Conservation (phyloP, 1,140 invertebrate species). For the Drosophila willistoni region DNA sequence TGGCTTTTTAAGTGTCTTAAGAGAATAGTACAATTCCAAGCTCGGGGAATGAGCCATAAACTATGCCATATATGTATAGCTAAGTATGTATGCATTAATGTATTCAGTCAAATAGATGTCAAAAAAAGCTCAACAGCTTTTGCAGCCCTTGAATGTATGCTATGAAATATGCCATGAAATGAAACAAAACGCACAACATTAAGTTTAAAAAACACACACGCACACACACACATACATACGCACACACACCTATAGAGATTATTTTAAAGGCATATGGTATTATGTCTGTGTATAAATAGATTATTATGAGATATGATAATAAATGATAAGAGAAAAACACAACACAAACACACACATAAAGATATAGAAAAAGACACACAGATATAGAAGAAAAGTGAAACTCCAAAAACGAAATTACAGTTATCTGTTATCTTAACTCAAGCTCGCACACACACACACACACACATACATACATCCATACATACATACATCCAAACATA, state of each 20-base stretch:
- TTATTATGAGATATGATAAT: slow-evolving; percentile 60
- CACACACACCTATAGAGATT: slow-evolving; percentile 47
- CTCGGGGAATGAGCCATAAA: too few species aligned
- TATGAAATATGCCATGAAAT: slow-evolving; percentile 34
- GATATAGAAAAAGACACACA: slow-evolving; percentile 58
- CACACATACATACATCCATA: slow-evolving; percentile 45
- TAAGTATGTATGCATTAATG: too few species aligned
- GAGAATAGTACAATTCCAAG: too few species aligned
- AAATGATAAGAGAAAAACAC: slow-evolving; percentile 43
- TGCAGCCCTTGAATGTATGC: slow-evolving; percentile 27
- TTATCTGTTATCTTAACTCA: slow-evolving; percentile 40
- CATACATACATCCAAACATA: slow-evolving; percentile 23
- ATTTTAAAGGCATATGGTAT: slow-evolving; percentile 73
- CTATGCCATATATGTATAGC: too few species aligned
- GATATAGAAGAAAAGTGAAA: slow-evolving; percentile 59
- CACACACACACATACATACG: slow-evolving; percentile 32
- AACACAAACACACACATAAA: slow-evolving; percentile 54
- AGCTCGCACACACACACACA: slow-evolving; percentile 38
- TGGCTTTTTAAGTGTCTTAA: too few species aligned
- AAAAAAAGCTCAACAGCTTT: too few species aligned
- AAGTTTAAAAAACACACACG: slow-evolving; percentile 37
- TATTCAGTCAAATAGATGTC: too few species aligned
- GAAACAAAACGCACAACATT: slow-evolving; percentile 42
- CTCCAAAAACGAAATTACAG: slow-evolving; percentile 1
- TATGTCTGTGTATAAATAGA: slow-evolving; percentile 56